A percentile compares a stretch with the other conserved stretches of the same genome.
phyloP scores from a whole-genome alignment of 1,140 invertebrate species.

The Habropoda laboriosa region DNA sequence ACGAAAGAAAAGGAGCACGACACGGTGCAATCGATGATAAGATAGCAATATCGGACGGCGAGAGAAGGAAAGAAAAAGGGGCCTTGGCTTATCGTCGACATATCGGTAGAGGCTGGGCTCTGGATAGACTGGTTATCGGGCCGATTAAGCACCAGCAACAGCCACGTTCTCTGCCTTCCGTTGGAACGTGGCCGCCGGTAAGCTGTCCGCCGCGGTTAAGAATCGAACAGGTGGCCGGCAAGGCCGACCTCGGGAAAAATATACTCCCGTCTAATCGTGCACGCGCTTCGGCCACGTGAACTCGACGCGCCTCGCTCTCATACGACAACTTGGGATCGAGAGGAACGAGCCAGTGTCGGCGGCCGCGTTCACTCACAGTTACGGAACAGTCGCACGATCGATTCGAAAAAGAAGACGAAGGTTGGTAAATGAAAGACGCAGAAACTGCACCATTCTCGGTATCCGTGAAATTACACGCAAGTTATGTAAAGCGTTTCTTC shows the following conservation, averaged over 20 bases:
- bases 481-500: constrained; percentile 57
- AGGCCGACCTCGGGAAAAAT: background rate
- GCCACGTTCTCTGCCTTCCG: background rate
- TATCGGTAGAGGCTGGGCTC: too few relatives aligned
- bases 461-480: constrained; percentile 36
- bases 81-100: too few relatives aligned
- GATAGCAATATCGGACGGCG: too few relatives aligned
- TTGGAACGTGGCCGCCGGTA: background rate
- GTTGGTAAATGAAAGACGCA: background rate
- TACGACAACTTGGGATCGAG: background rate
- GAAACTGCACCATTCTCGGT: background rate
- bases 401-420: too few relatives aligned
- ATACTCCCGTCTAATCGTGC: background rate
- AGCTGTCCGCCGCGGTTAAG: background rate
- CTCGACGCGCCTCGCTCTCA: background rate
- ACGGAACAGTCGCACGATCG: too few relatives aligned
- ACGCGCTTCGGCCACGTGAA: background rate
- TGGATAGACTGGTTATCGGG: background rate
- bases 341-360: too few relatives aligned
- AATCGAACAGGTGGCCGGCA: constrained; percentile 28
- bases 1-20: too few relatives aligned
- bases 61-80: too few relatives aligned
- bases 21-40: too few relatives aligned
- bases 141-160: background rate
- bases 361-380: too few relatives aligned